phyloP scores from a whole-genome alignment of 2,888 invertebrate species.

The Drosophila rubida region DNA sequence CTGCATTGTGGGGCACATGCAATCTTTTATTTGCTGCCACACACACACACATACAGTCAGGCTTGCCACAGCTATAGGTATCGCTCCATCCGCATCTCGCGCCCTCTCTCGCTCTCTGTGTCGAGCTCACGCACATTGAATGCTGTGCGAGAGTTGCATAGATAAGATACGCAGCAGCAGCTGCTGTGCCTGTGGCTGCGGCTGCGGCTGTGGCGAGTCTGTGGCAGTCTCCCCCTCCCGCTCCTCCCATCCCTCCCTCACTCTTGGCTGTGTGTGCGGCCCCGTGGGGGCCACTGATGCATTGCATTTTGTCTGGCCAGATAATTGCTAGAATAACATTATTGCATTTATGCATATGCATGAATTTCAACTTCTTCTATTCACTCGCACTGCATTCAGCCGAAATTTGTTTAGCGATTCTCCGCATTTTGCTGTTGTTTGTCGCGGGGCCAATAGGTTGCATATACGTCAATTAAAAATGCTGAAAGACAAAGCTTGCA shows the following conservation, averaged over 20 bases:
- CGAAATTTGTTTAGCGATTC: constrained; percentile 25
- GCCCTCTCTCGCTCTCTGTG: constrained; percentile 34
- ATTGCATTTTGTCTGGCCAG: constrained; percentile 72
- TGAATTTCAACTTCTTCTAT: constrained; percentile 8
- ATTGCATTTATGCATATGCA: constrained; percentile 40
- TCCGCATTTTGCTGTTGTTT: background rate
- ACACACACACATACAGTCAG: constrained; percentile 23
- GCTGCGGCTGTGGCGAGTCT: background rate
- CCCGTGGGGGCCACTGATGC: constrained; percentile 69
- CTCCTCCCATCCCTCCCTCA: background rate
- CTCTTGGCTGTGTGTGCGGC: constrained; percentile 42
- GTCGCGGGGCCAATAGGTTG: constrained; percentile 9
- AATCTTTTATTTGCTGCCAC: constrained; percentile 70
- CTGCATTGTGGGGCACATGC: constrained; percentile 76
- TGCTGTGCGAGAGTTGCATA: constrained; percentile 74
- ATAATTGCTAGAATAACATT: constrained; percentile 76
- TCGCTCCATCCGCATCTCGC: constrained; percentile 6
- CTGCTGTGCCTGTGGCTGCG: constrained; percentile 26
- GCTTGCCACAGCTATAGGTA: constrained; percentile 8
- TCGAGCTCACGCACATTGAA: constrained; percentile 67
- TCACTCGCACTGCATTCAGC: constrained; percentile 11
- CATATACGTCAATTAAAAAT: constrained; percentile 5
- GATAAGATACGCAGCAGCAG: constrained; percentile 74
- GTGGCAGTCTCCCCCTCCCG: constrained; percentile 5
- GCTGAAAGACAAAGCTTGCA: background rate